Evolutionary conservation across 2,113 vertebrate species (phyloP).

Genomic region (Pedetes capensis): DNA sequence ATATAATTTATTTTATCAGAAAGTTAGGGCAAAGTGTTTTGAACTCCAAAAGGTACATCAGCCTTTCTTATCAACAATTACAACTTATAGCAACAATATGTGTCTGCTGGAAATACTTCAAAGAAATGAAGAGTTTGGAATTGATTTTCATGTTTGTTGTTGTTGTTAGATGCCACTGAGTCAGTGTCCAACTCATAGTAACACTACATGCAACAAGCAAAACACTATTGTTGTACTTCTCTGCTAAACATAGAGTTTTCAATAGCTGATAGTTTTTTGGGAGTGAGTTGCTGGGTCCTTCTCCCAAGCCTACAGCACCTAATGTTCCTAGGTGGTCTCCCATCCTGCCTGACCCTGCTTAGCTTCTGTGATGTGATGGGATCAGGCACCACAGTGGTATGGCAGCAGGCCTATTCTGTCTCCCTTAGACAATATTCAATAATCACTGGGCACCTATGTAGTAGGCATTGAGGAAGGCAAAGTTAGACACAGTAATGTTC

Average conservation of each 20-base stretch:
- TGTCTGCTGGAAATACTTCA: constrained; percentile 1
- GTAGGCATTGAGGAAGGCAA: neutral
- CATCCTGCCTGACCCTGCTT: too few relatives aligned
- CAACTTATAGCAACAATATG: neutral
- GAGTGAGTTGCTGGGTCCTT: too few relatives aligned
- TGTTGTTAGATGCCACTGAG: too few relatives aligned
- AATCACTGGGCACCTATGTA: neutral
- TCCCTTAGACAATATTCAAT: neutral
- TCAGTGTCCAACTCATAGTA: too few relatives aligned
- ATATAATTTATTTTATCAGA: constrained; percentile 17
- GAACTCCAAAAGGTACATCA: constrained; percentile 1
- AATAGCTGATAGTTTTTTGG: too few relatives aligned
- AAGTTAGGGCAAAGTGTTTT: constrained; percentile 22
- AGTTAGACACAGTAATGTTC: neutral
- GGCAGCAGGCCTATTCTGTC: neutral
- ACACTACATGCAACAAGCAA: too few relatives aligned
- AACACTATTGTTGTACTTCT: too few relatives aligned
- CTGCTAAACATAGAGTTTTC: too few relatives aligned
- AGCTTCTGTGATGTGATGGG: too few relatives aligned
- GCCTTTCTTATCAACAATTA: neutral
- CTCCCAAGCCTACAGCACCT: too few relatives aligned
- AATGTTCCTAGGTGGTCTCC: too few relatives aligned
- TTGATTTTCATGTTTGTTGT: constrained; percentile 36
- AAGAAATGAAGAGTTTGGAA: neutral
- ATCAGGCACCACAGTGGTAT: too few relatives aligned